phyloP scores from a whole-genome alignment of 2,113 vertebrate genomes.

The Chascanopsetta lugubris region DNA sequence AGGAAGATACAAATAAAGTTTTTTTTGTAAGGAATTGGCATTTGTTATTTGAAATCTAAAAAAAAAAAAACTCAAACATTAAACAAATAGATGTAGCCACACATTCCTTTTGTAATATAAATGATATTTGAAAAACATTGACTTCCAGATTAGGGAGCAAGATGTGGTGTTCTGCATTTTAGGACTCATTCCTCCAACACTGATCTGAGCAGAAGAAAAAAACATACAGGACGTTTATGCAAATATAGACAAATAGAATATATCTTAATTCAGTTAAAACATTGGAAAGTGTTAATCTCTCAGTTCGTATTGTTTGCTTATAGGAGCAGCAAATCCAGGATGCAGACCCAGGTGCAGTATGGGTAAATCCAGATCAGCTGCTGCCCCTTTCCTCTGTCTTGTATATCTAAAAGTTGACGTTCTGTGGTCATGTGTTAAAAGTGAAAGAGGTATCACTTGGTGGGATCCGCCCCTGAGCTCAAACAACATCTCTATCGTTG shows the following conservation, averaged over 20 bases:
- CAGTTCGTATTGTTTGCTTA: too few species aligned
- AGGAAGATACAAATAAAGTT: constrained; percentile 68
- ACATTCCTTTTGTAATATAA: too few species aligned
- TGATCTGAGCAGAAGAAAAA: too few species aligned
- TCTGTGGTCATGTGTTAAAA: neutral
- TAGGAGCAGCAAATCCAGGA: neutral
- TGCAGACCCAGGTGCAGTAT: neutral
- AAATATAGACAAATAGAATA: too few species aligned
- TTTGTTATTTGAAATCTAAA: constrained; percentile 16
- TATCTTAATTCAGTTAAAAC: constrained; percentile 1
- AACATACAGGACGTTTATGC: too few species aligned
- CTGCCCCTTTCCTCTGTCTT: neutral
- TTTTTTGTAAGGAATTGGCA: constrained; percentile 67
- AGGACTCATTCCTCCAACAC: too few species aligned
- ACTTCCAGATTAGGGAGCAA: too few species aligned
- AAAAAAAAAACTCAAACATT: too few species aligned
- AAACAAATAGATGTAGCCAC: too few species aligned
- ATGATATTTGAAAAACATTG: too few species aligned
- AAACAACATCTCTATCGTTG: neutral
- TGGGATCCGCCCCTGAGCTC: neutral
- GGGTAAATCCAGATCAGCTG: neutral
- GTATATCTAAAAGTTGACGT: neutral
- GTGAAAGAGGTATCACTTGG: neutral
- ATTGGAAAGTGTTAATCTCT: neutral
- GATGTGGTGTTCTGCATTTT: too few species aligned